Percentiles rank a stretch among this genome's conserved stretches.
Conservation (phyloP, 2,888 invertebrate genomes). For the Eumerus sabulonum region DNA sequence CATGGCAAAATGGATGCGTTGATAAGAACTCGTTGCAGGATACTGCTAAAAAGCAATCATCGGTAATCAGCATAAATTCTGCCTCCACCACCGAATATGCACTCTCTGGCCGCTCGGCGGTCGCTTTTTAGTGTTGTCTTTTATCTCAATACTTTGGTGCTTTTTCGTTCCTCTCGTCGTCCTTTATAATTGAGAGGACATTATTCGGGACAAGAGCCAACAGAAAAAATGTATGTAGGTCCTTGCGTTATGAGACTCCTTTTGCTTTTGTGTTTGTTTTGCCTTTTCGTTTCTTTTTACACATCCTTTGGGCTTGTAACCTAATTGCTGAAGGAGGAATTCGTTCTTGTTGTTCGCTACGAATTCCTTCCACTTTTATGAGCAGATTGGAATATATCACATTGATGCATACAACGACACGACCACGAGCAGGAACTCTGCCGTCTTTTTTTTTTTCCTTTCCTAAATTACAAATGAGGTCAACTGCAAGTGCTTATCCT, state of each 20-base stretch:
- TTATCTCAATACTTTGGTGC: constrained; percentile 8
- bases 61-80: constrained; percentile 62
- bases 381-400: constrained; percentile 31
- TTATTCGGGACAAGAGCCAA: constrained; percentile 64
- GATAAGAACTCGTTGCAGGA: constrained; percentile 34
- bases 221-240: constrained; percentile 36
- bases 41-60: constrained; percentile 51
- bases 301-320: constrained; percentile 58
- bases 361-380: constrained; percentile 32
- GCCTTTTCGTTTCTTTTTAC: constrained; percentile 6
- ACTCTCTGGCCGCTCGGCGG: no score
- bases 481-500: constrained; percentile 58
- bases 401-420: constrained; percentile 52
- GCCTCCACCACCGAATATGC: constrained; percentile 5
- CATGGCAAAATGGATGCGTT: constrained; percentile 28
- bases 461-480: constrained; percentile 56
- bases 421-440: not conserved
- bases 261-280: constrained; percentile 28
- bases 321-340: constrained; percentile 50
- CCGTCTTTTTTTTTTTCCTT: constrained; percentile 24
- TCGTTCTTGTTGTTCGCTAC: constrained; percentile 23
- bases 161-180: constrained; percentile 4
- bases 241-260: constrained; percentile 54
- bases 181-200: constrained; percentile 49
- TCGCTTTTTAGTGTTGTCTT: no score